phyloP scores from a whole-genome alignment of 2,888 invertebrate genomes.

The Cheilosia urbana region DNA sequence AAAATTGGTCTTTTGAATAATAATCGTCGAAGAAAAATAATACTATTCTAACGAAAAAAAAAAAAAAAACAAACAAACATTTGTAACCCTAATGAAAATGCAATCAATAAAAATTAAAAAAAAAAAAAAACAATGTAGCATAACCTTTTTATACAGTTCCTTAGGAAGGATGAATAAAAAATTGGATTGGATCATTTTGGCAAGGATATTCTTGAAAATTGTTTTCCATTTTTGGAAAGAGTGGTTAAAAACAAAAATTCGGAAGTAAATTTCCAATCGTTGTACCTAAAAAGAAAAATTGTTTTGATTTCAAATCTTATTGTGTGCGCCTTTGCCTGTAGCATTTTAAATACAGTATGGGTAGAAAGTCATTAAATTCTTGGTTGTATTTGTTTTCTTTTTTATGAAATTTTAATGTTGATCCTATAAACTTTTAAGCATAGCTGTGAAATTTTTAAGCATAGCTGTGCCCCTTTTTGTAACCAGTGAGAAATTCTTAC shows the following conservation, averaged over 20 bases:
- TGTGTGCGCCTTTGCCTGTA: slow-evolving; percentile 33
- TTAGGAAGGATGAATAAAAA: slow-evolving; percentile 43
- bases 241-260: slow-evolving; percentile 5
- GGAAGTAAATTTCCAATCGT: slow-evolving; percentile 32
- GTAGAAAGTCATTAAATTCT: slow-evolving; percentile 11
- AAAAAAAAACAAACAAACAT: slow-evolving; percentile 67
- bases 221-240: slow-evolving; percentile 48
- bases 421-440: not conserved
- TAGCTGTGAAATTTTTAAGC: too few relatives aligned
- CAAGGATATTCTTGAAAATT: slow-evolving; percentile 37
- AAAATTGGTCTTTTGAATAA: slow-evolving; percentile 46
- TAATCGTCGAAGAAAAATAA: slow-evolving; percentile 29
- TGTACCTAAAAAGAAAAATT: slow-evolving; percentile 20
- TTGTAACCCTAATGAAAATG: slow-evolving; percentile 51
- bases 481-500: too few relatives aligned
- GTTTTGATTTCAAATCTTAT: not conserved
- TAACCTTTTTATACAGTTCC: slow-evolving; percentile 53
- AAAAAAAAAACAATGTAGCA: slow-evolving; percentile 10
- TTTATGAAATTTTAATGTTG: not conserved
- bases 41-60: slow-evolving; percentile 73
- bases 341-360: not conserved
- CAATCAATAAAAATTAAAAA: slow-evolving; percentile 39
- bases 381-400: not conserved
- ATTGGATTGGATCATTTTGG: slow-evolving; percentile 58
- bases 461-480: too few relatives aligned